Conservation (phyloP, 1,140 invertebrate species). For the Phortica variegata region DNA sequence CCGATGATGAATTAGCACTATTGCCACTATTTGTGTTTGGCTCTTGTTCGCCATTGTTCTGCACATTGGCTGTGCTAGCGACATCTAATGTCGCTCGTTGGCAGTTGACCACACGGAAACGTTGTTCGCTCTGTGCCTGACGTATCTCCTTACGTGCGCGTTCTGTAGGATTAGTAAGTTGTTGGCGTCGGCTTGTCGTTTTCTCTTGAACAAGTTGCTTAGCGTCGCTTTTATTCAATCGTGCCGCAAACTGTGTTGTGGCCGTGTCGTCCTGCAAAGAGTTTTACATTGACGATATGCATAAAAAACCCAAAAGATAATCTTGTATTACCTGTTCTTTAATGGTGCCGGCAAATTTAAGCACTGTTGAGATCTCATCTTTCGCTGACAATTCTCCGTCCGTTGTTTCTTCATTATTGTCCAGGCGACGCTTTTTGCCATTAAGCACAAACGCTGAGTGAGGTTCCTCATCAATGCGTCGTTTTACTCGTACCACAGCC, state of each 20-base stretch:
- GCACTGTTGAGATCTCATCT: conserved; percentile 56
- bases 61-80: too few species aligned
- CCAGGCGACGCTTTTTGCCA: conserved; percentile 60
- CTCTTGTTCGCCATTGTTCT: neutral
- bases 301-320: neutral
- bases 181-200: conserved; percentile 15
- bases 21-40: conserved; percentile 40
- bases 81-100: conserved; percentile 35
- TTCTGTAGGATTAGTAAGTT: conserved; percentile 11
- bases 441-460: conserved; percentile 60
- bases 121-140: conserved; percentile 34
- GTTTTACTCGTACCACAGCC: conserved; percentile 62
- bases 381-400: conserved; percentile 18
- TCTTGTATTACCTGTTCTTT: conserved; percentile 41
- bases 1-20: conserved; percentile 29
- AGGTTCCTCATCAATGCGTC: conserved; percentile 61
- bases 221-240: conserved; percentile 49
- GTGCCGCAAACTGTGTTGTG: conserved; percentile 54
- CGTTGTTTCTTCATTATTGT: conserved; percentile 23
- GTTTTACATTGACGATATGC: too few species aligned
- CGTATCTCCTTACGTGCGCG: conserved; percentile 35
- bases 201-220: conserved; percentile 38
- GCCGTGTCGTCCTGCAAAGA: conserved; percentile 43
- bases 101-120: conserved; percentile 54
- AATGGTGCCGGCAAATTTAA: conserved; percentile 63